Conservation (phyloP, 2,888 invertebrate genomes). For the Mesochorus sp. region DNA sequence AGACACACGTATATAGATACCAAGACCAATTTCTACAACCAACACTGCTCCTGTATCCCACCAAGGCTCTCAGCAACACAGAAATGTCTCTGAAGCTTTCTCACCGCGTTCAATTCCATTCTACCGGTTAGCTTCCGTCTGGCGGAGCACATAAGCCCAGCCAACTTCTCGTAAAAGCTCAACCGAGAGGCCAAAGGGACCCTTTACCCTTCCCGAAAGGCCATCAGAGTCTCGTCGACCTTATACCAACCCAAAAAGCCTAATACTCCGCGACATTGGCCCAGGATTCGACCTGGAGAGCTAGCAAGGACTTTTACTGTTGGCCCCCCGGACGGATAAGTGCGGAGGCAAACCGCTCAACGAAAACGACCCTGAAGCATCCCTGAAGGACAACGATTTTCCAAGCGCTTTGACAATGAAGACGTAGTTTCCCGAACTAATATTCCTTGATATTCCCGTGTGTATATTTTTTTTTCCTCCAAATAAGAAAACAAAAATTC, state of each 20-base stretch:
- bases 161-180: constrained; percentile 59
- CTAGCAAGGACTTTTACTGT: constrained; percentile 31
- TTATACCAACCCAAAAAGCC: constrained; percentile 24
- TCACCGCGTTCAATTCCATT: constrained; percentile 65
- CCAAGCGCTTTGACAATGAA: background rate
- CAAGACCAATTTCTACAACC: constrained; percentile 14
- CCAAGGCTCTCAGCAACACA: constrained; percentile 6
- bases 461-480: too few species aligned
- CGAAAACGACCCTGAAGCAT: background rate
- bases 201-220: constrained; percentile 9
- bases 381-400: background rate
- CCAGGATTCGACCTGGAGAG: constrained; percentile 11
- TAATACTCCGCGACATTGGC: constrained; percentile 26
- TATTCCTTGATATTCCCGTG: too few species aligned
- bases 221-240: constrained; percentile 21
- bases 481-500: too few species aligned
- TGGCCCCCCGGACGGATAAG: constrained; percentile 16
- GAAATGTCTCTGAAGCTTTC: constrained; percentile 64
- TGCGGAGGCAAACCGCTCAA: constrained; percentile 22
- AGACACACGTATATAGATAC: constrained; percentile 24
- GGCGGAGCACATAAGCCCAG: constrained; percentile 62
- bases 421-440: too few species aligned
- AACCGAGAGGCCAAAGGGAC: constrained; percentile 24
- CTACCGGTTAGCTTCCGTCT: constrained; percentile 61
- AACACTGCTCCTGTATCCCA: background rate